phyloP scores from a whole-genome alignment of 2,888 invertebrate species.

The Apeira syringaria region DNA sequence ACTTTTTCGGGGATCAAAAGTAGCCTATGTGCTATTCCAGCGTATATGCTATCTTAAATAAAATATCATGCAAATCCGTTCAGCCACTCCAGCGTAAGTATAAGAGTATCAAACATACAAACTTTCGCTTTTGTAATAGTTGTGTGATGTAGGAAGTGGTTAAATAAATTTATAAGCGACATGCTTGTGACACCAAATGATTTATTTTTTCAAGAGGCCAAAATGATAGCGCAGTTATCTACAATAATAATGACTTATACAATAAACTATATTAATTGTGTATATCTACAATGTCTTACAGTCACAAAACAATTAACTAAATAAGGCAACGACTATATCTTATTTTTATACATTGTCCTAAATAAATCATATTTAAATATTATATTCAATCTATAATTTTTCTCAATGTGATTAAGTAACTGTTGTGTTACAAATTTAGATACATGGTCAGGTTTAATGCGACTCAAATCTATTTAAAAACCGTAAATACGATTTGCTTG shows the following conservation, averaged over 20 bases:
- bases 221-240: slow-evolving; percentile 81
- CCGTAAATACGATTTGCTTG: too few relatives aligned
- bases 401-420: slow-evolving; percentile 17
- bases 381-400: slow-evolving; percentile 13
- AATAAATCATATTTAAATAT: slow-evolving; percentile 23
- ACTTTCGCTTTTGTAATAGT: too few relatives aligned
- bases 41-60: too few relatives aligned
- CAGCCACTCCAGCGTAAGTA: too few relatives aligned
- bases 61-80: too few relatives aligned
- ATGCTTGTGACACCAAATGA: slow-evolving; percentile 78
- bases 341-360: slow-evolving; percentile 68
- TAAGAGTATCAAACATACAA: too few relatives aligned
- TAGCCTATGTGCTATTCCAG: too few relatives aligned
- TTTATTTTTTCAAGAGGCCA: slow-evolving; percentile 82
- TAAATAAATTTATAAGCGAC: slow-evolving; percentile 30
- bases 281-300: slow-evolving; percentile 81
- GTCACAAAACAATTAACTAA: slow-evolving; percentile 82
- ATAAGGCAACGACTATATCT: slow-evolving; percentile 83
- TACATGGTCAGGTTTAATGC: slow-evolving; percentile 33
- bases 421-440: slow-evolving; percentile 39
- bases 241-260: slow-evolving; percentile 79
- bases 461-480: too few relatives aligned
- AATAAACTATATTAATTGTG: slow-evolving; percentile 67
- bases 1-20: too few relatives aligned
- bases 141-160: neutral